These are phyloP conservation scores for Saccopteryx bilineata DNA, from an alignment of 2,113 vertebrate genomes.

Conservation along the genomic window DNA sequence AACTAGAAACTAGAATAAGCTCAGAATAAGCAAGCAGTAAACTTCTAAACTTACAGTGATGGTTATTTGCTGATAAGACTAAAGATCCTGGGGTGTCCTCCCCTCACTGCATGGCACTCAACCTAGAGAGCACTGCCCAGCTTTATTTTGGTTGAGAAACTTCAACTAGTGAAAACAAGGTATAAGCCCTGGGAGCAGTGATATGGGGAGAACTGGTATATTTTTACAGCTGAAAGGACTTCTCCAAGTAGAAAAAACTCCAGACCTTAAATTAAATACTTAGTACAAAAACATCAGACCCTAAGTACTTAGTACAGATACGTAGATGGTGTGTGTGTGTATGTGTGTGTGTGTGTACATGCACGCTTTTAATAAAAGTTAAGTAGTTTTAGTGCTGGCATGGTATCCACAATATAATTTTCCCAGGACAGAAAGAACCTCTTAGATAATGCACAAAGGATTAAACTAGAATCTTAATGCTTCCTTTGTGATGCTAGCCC, in stretches of 20 bases:
- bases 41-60: background rate
- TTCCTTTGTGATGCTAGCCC: slow-evolving; percentile 65
- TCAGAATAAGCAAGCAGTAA: background rate
- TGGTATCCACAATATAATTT: slow-evolving; percentile 56
- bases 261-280: background rate
- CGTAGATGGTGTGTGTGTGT: background rate
- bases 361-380: slow-evolving; percentile 66
- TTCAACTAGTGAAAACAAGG: slow-evolving; percentile 73
- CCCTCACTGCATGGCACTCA: background rate
- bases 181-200: slow-evolving; percentile 66
- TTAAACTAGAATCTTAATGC: slow-evolving; percentile 43
- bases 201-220: slow-evolving; percentile 63
- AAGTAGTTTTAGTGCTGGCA: slow-evolving; percentile 39
- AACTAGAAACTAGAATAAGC: slow-evolving; percentile 34
- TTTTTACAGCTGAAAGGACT: slow-evolving; percentile 79
- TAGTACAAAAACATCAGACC: slow-evolving; percentile 65
- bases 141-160: slow-evolving; percentile 75
- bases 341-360: background rate
- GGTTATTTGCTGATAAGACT: background rate
- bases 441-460: slow-evolving; percentile 53
- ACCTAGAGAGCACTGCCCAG: slow-evolving; percentile 43
- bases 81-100: background rate
- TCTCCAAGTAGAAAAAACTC: slow-evolving; percentile 59
- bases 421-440: slow-evolving; percentile 65
- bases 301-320: slow-evolving; percentile 42